Conservation (phyloP, 2,888 invertebrate species). For the Deilephila porcellus region DNA sequence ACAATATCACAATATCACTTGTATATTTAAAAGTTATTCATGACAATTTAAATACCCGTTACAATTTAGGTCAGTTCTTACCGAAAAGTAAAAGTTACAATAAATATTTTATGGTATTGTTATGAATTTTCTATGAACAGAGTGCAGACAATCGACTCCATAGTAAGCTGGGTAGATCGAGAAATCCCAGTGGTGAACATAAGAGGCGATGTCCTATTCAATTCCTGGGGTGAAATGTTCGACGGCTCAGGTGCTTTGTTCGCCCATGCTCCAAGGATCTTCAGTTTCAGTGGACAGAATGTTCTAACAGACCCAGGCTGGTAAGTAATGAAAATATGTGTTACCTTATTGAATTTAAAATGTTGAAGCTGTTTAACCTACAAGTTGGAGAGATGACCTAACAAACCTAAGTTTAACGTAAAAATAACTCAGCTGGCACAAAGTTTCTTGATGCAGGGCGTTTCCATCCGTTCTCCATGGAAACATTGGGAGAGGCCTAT, state of each 20-base stretch:
- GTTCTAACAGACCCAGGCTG: conserved; percentile 94
- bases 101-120: background rate
- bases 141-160: conserved; percentile 96
- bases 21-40: too few species aligned
- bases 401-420: too few species aligned
- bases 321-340: conserved; percentile 80
- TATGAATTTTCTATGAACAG: conserved; percentile 59
- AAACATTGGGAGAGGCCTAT: too few species aligned
- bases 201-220: conserved; percentile 96
- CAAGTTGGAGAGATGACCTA: too few species aligned
- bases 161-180: conserved; percentile 94
- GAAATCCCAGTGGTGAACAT: conserved; percentile 96
- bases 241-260: conserved; percentile 94
- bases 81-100: too few species aligned
- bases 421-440: too few species aligned
- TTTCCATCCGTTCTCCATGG: too few species aligned
- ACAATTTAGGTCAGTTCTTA: background rate
- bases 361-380: too few species aligned
- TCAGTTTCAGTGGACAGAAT: conserved; percentile 97
- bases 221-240: conserved; percentile 97
- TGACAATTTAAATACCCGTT: too few species aligned
- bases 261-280: conserved; percentile 93
- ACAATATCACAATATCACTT: too few species aligned
- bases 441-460: too few species aligned
- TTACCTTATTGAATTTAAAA: too few species aligned